These are phyloP conservation scores for Platycheirus rosarum DNA, from an alignment of 2,888 invertebrate species.

Conservation along the genomic window DNA sequence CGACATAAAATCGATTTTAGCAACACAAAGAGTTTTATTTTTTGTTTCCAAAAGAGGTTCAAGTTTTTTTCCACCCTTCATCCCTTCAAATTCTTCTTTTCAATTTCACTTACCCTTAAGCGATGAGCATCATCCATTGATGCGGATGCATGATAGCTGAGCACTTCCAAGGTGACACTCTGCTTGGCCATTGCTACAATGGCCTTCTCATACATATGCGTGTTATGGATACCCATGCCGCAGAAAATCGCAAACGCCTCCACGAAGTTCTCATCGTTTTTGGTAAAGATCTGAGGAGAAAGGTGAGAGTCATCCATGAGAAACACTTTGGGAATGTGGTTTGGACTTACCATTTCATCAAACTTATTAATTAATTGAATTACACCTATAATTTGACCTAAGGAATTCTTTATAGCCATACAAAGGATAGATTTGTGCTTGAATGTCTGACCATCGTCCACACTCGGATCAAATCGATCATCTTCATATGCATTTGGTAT, in stretches of 20 bases:
- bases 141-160: constrained; percentile 97
- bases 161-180: constrained; percentile 94
- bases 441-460: constrained; percentile 92
- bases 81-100: constrained; percentile 9
- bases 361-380: constrained; percentile 97
- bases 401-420: constrained; percentile 97
- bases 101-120: constrained; percentile 87
- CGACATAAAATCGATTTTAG: constrained; percentile 61
- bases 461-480: constrained; percentile 92
- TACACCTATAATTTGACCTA: constrained; percentile 95
- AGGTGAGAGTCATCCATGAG: not conserved
- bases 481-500: constrained; percentile 95
- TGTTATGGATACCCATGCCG: constrained; percentile 98
- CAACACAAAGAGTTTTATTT: constrained; percentile 1
- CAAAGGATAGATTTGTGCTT: constrained; percentile 95
- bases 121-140: constrained; percentile 93
- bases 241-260: constrained; percentile 99
- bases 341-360: constrained; percentile 87
- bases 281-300: constrained; percentile 87
- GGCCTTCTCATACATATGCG: constrained; percentile 98
- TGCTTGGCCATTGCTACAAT: constrained; percentile 98
- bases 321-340: not conserved
- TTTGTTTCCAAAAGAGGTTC: constrained; percentile 34
- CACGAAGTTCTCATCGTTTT: constrained; percentile 97
- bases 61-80: too few relatives aligned